Evolutionary conservation across 2,113 vertebrate genomes (phyloP), one percentile per base, ranked within the genome.

Genomic region (Carassius carassius): DNA sequence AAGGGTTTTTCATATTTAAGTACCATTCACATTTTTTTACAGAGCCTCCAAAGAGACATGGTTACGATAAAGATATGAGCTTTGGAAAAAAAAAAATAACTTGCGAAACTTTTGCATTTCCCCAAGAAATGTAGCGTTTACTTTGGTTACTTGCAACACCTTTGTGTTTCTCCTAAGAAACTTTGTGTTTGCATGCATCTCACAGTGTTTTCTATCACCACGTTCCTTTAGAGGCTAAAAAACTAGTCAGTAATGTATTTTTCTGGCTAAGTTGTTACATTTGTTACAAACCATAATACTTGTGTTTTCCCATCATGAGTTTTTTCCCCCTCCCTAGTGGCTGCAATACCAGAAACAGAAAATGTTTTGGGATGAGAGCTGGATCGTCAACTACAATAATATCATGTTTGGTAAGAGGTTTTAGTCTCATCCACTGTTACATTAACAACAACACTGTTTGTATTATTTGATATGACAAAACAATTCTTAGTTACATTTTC

Each of bases 311-410:
- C 19, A 41, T 65, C 69, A 23, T 76, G 17, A 62, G 17, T 14
- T 49, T 4, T 13, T 41, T n/a, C 81, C 51, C 51, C 54, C 29
- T 29, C 29, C 82, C 12, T 80, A 95, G 94, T 94, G 93, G 94
- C 89, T 95, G 51, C 94, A 95, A 84, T 95, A 95, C 87, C 94
- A 96, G 86, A 95, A 96, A 87, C 94, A 93, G 89, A 94, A 93
- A 89, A 94, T 95, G 94, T 92, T 96, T 86, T 95, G 94, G 94
- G 94, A 95, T 83, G 95, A 96, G 88, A 95, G 94, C 86, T 95
- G 95, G 95, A 94, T 95, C 81, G 93, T 95, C 79, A 92, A 88
- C 83, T 93, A 95, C 88, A 95, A 94, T 77, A 92, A 89, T 79
- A 92, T 95, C 78, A 89, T 93, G 67, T 93, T 94, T 88, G 92